Evolutionary conservation across 2,888 invertebrate species (phyloP).

Genomic region (Lottia gigantea): DNA sequence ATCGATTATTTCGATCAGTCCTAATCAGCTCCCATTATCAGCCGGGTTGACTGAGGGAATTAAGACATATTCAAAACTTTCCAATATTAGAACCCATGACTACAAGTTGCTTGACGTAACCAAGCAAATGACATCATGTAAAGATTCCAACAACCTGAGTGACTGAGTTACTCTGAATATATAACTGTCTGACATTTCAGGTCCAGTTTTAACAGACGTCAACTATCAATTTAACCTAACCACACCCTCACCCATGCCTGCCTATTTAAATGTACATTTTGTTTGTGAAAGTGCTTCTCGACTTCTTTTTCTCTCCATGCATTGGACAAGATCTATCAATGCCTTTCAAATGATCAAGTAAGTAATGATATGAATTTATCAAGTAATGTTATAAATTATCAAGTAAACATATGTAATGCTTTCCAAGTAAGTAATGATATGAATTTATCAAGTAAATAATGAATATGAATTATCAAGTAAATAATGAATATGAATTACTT

Average conservation of each 20-base stretch:
- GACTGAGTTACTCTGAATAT: no score
- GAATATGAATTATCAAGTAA: background rate
- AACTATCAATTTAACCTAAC: slow-evolving; percentile 82
- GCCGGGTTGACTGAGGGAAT: no score
- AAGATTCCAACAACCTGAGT: no score
- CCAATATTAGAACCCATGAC: no score
- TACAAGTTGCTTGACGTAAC: no score
- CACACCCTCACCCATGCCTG: slow-evolving; percentile 81
- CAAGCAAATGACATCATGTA: no score
- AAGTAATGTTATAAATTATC: no score
- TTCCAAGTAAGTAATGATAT: no score
- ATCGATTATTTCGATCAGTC: no score
- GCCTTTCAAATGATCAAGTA: slow-evolving; percentile 85
- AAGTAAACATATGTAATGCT: no score
- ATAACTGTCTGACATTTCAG: slow-evolving; percentile 62
- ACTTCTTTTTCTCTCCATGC: slow-evolving; percentile 87
- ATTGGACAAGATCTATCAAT: slow-evolving; percentile 88
- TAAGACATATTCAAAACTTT: no score
- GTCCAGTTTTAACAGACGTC: slow-evolving; percentile 77
- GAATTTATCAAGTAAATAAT: background rate
- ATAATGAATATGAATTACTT: background rate
- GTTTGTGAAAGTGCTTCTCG: slow-evolving; percentile 95
- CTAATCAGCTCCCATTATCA: no score
- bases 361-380: slow-evolving; percentile 36
- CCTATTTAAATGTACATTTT: slow-evolving; percentile 92